These are phyloP conservation scores for Eclectus roratus DNA, from an alignment of 2,113 vertebrate species.

Conservation along the genomic window DNA sequence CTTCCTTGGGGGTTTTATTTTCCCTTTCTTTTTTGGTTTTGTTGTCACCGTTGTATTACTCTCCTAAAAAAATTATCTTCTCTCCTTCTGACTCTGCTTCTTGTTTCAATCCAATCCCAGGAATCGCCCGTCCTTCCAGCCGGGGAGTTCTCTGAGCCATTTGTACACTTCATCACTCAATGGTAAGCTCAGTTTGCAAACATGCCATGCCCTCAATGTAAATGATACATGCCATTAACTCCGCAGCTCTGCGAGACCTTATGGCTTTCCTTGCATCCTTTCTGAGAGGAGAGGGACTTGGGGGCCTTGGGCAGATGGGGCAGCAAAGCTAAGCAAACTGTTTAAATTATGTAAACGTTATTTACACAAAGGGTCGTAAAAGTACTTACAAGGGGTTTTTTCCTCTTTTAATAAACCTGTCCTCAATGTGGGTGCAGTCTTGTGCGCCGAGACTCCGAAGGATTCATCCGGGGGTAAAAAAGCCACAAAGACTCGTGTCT, in stretches of 20 bases:
- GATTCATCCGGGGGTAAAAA: neutral
- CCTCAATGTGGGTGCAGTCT: neutral
- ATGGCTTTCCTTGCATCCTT: conserved; percentile 71
- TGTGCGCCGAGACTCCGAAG: neutral
- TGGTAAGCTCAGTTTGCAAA: conserved; percentile 86
- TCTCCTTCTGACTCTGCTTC: conserved; percentile 49
- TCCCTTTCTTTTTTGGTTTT: neutral
- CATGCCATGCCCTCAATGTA: conserved; percentile 73
- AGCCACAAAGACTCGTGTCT: neutral
- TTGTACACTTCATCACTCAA: conserved; percentile 98
- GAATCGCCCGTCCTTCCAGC: conserved; percentile 95
- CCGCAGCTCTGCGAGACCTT: conserved; percentile 61
- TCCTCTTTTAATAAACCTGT: conserved; percentile 69
- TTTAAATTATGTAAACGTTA: conserved; percentile 84
- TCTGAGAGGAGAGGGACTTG: conserved; percentile 64
- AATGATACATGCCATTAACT: conserved; percentile 79
- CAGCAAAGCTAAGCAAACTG: conserved; percentile 78
- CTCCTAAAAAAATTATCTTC: neutral
- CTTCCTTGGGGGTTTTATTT: neutral
- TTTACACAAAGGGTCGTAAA: conserved; percentile 85
- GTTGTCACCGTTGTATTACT: neutral
- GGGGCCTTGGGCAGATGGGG: conserved; percentile 77
- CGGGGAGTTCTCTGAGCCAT: conserved; percentile 94
- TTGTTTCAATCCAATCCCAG: conserved; percentile 72
- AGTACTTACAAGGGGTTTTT: conserved; percentile 31